Evolutionary conservation across 1,140 invertebrate genomes (phyloP), one percentile per base, ranked within the genome.

Genomic region (Asobara japonica): DNA sequence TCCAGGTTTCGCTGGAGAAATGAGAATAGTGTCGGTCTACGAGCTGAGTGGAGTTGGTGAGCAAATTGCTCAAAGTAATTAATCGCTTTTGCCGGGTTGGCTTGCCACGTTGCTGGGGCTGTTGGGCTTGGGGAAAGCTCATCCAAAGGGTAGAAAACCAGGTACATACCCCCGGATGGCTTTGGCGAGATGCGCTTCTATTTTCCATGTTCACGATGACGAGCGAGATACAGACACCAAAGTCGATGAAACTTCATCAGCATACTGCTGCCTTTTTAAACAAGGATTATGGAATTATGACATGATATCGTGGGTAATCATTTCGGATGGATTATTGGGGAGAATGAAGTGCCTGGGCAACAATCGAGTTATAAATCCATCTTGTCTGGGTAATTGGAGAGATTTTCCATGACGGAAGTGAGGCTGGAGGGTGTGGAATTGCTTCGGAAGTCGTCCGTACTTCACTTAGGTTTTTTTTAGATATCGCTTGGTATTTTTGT

Each of bases 1-100:
- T 1, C 27, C 29, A 27, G 51, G n/a, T 62, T 30, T 18, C 25
- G 27, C 31, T 62, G 81, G 82, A 82, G 82, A 83, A 84, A 85
- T 84, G 83, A 84, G 83, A 85, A 85, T 84, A 84, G 83, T 84
- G 81, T 84, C 82, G 82, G 83, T 85, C 82, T 81, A 80, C 81
- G 83, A 83, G 81, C 78, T 82, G 83, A 83, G 83, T 83, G 80
- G 82, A 85, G 83, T 85, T 85, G 83, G 80, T 83, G 83, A 84
- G 84, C 83, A 85, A 85, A 85, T 85, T 85, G 84, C 84, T 84
- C 83, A 84, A 84, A 85, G 84, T 85, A 85, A 85, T 85, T 85
- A 85, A 85, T 85, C 83, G 84, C 84, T 85, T 84, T 84, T 85
- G 81, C 82, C 80, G 83, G 80, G 81, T 82, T 81, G 81, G 81